These are phyloP conservation scores for Salvelinus fontinalis DNA, from an alignment of 2,113 vertebrate genomes.

Conservation along the genomic window DNA sequence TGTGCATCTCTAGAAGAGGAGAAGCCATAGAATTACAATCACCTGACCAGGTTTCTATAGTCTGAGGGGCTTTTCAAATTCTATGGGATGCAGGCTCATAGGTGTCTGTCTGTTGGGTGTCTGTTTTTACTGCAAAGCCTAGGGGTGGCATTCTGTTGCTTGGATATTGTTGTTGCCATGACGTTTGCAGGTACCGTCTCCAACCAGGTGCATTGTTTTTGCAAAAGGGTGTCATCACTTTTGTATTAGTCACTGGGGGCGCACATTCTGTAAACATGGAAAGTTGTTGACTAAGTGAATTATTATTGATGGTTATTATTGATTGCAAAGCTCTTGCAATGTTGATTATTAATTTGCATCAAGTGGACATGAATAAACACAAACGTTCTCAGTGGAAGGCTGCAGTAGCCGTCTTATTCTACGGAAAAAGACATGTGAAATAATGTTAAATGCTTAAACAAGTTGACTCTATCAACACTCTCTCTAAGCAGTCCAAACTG, in stretches of 20 bases:
- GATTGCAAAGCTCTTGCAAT: not conserved
- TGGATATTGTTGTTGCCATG: constrained; percentile 57
- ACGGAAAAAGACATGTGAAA: constrained; percentile 24
- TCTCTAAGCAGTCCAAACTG: constrained; percentile 19
- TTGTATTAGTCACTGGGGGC: constrained; percentile 10
- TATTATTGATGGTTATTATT: not conserved
- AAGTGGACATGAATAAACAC: not conserved
- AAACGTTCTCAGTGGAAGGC: not conserved
- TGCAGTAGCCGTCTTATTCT: not conserved
- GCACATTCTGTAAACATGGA: not conserved
- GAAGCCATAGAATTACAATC: no score
- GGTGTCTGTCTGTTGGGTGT: not conserved
- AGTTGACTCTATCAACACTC: constrained; percentile 15
- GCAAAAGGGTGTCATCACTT: constrained; percentile 6
- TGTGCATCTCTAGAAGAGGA: no score
- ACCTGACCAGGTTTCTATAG: no score
- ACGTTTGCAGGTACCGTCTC: constrained; percentile 36
- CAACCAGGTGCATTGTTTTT: constrained; percentile 7
- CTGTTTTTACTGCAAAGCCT: not conserved
- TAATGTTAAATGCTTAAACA: constrained; percentile 11
- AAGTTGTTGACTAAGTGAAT: not conserved
- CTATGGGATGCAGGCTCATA: not conserved
- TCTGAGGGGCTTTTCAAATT: no score
- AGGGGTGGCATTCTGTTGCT: constrained; percentile 24
- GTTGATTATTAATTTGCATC: constrained; percentile 1